Evolutionary conservation across 2,113 vertebrate species (phyloP).

Genomic region (Ancistrus triradiatus): DNA sequence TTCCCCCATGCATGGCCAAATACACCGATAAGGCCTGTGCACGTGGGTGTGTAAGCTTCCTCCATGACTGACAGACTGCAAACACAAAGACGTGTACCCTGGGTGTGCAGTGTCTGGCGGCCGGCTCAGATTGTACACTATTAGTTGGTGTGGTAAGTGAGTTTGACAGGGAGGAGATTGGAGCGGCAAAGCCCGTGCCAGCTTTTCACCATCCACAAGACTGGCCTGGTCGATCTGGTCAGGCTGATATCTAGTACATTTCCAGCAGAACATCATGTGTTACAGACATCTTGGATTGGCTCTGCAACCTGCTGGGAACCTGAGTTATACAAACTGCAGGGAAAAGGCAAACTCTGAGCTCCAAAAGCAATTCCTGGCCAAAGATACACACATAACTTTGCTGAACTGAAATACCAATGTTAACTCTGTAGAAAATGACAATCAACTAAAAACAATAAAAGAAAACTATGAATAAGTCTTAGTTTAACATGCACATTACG

Average conservation of each 20-base stretch:
- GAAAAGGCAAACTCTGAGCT: slow-evolving; percentile 7
- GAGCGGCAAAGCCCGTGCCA: slow-evolving; percentile 32
- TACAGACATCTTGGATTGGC: not conserved
- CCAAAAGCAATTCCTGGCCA: not conserved
- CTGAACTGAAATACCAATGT: no score
- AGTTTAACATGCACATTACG: no score
- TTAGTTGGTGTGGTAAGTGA: slow-evolving; percentile 36
- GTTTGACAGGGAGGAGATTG: slow-evolving; percentile 43
- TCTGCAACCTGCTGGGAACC: not conserved
- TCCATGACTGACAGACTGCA: slow-evolving; percentile 36
- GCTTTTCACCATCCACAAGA: slow-evolving; percentile 1
- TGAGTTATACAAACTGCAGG: slow-evolving; percentile 10
- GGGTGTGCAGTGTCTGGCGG: slow-evolving; percentile 27
- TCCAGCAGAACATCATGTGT: not conserved
- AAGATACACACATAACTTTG: no score
- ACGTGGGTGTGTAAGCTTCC: slow-evolving; percentile 17
- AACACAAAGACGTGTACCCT: slow-evolving; percentile 36
- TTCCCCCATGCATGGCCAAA: slow-evolving; percentile 22
- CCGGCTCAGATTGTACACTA: slow-evolving; percentile 25
- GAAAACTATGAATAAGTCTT: no score
- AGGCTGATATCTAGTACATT: not conserved
- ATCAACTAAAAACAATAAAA: no score
- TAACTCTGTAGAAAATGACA: no score
- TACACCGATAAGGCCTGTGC: slow-evolving; percentile 32
- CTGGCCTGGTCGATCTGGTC: not conserved